These are phyloP conservation scores for Crocodylus rhombifer DNA, from an alignment of 2,797 vertebrate genomes.

Conservation along the genomic window DNA sequence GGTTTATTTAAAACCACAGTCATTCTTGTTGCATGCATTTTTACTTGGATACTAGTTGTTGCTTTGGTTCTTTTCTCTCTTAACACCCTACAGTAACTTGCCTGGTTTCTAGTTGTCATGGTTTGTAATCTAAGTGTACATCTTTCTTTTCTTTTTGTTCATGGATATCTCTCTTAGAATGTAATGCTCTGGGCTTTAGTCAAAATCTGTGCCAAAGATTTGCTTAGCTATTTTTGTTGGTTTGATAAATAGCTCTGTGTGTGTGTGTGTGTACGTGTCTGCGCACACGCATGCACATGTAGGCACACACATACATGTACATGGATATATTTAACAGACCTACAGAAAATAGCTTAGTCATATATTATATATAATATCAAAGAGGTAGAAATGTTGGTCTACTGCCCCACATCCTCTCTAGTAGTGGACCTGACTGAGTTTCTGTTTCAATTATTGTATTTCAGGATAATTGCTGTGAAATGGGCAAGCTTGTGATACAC, in stretches of 20 bases:
- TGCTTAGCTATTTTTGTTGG: background rate
- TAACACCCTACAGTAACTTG: background rate
- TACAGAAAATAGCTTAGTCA: too few relatives aligned
- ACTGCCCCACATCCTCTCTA: background rate
- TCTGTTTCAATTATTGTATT: background rate
- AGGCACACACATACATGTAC: background rate
- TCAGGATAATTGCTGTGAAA: background rate
- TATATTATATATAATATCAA: too few relatives aligned
- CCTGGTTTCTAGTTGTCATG: background rate
- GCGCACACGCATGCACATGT: background rate
- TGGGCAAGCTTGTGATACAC: background rate
- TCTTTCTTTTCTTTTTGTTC: background rate
- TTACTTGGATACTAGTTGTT: background rate
- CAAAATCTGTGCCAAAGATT: background rate
- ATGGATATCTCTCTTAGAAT: background rate
- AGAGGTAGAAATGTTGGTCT: background rate
- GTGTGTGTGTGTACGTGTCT: rapidly evolving
- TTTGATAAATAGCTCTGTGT: background rate
- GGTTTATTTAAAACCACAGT: background rate
- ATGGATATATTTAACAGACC: background rate
- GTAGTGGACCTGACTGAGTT: background rate
- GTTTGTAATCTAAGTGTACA: background rate
- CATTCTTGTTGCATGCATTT: background rate
- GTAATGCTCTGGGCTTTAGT: background rate
- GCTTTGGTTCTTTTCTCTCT: rapidly evolving